Conservation (phyloP, 2,113 vertebrate species). For the Alexandromys fortis region DNA sequence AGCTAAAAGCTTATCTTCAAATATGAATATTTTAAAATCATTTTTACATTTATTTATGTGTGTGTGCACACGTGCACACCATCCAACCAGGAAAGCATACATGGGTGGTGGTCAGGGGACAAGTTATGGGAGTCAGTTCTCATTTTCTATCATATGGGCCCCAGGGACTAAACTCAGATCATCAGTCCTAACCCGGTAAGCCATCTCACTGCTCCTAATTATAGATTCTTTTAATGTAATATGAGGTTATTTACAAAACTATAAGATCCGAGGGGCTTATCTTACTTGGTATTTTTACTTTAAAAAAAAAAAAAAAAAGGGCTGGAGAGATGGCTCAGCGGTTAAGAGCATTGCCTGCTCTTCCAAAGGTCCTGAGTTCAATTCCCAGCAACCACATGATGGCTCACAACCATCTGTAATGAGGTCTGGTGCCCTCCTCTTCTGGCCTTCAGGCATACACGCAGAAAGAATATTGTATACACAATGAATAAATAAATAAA, state of each 20-base stretch:
- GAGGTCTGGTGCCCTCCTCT: too few relatives aligned
- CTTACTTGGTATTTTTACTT: not conserved
- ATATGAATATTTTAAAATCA: not conserved
- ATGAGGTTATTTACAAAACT: not conserved
- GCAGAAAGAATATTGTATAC: too few relatives aligned
- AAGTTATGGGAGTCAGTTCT: not conserved
- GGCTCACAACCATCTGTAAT: too few relatives aligned
- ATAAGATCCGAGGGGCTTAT: not conserved
- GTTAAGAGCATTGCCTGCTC: too few relatives aligned
- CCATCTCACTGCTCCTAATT: not conserved
- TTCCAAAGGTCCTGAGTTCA: too few relatives aligned
- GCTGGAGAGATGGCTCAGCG: not conserved
- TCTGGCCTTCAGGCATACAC: too few relatives aligned
- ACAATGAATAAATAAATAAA: too few relatives aligned
- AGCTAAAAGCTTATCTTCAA: not conserved
- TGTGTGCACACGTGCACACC: not conserved
- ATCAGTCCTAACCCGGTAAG: not conserved
- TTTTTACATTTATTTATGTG: not conserved
- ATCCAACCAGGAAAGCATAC: not conserved
- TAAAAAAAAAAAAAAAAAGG: not conserved
- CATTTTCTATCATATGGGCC: not conserved
- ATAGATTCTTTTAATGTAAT: too few relatives aligned
- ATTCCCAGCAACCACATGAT: too few relatives aligned
- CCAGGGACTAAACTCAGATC: not conserved
- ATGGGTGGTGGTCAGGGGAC: not conserved